Percentiles rank a stretch among this genome's conserved stretches.
These are phyloP conservation scores for Diphyllodes magnificus DNA, from an alignment of 2,113 vertebrate species.

Conservation along the genomic window DNA sequence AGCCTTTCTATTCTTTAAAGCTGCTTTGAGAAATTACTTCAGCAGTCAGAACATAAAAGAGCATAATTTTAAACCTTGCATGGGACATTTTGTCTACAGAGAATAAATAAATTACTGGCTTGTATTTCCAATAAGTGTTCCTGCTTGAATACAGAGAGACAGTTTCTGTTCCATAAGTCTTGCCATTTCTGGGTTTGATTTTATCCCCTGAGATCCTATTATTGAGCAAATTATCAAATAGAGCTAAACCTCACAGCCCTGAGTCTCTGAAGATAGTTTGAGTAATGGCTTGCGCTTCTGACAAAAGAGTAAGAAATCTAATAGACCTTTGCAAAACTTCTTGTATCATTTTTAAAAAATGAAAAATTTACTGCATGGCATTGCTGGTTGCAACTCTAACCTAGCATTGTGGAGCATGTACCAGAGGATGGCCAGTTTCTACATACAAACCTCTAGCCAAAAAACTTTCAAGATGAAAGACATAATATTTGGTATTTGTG, in stretches of 20 bases:
- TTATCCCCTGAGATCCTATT: neutral
- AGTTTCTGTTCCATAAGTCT: neutral
- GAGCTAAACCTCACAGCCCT: neutral
- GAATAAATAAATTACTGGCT: neutral
- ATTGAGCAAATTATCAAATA: conserved; percentile 14
- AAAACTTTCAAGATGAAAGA: neutral
- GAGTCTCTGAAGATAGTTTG: neutral
- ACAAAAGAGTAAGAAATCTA: neutral
- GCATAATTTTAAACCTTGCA: neutral
- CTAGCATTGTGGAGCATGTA: accelerated
- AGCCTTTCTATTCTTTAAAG: conserved; percentile 1
- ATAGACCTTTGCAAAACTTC: neutral
- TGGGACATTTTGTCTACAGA: neutral
- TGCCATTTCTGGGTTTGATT: neutral
- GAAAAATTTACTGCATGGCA: neutral
- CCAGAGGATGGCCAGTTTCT: neutral
- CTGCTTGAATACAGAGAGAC: neutral
- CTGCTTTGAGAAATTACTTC: conserved; percentile 28
- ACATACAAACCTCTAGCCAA: neutral
- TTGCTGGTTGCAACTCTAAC: neutral
- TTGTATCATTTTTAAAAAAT: neutral
- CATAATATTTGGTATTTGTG: neutral
- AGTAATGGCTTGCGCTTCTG: neutral
- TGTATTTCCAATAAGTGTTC: neutral
- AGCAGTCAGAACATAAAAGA: neutral